phyloP scores from a whole-genome alignment of 2,797 vertebrate species.

The Pagetopsis macropterus region DNA sequence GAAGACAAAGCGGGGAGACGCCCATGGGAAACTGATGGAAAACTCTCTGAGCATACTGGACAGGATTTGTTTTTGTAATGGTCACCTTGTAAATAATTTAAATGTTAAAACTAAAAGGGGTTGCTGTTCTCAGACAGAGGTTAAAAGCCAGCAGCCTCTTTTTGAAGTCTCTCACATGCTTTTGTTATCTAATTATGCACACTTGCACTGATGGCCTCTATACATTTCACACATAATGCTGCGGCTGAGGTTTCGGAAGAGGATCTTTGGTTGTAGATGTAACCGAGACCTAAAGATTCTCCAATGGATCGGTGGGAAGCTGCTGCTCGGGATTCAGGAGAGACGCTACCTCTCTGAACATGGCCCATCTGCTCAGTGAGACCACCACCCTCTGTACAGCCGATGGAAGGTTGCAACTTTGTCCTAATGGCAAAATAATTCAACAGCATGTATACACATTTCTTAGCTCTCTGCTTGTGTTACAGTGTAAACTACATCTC shows the following conservation, averaged over 20 bases:
- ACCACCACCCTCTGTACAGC: slow-evolving; percentile 26
- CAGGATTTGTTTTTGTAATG: slow-evolving; percentile 48
- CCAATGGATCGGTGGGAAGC: slow-evolving; percentile 43
- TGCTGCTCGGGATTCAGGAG: slow-evolving; percentile 61
- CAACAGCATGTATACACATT: slow-evolving; percentile 33
- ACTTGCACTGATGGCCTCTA: slow-evolving; percentile 61
- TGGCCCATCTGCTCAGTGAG: slow-evolving; percentile 45
- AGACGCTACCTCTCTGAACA: slow-evolving; percentile 67
- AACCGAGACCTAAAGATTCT: slow-evolving; percentile 24
- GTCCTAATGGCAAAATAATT: slow-evolving; percentile 2
- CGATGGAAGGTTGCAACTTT: slow-evolving; percentile 11
- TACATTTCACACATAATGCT: slow-evolving; percentile 38
- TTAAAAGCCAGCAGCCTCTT: slow-evolving; percentile 72
- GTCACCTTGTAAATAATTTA: slow-evolving; percentile 63
- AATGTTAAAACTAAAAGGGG: slow-evolving; percentile 37
- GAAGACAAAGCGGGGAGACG: slow-evolving; percentile 23
- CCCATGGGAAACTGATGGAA: slow-evolving; percentile 29
- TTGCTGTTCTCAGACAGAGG: slow-evolving; percentile 51
- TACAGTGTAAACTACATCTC: slow-evolving; percentile 39
- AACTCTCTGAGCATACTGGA: slow-evolving; percentile 34
- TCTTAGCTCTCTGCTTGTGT: slow-evolving; percentile 43
- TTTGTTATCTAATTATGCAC: slow-evolving; percentile 64
- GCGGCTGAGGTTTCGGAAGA: slow-evolving; percentile 30
- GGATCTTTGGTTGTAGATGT: slow-evolving; percentile 25
- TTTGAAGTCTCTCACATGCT: slow-evolving; percentile 52